Evolutionary conservation across 2,888 invertebrate species (phyloP), one percentile per base, ranked within the genome.

Genomic region (Zhuqinia jingwanae): DNA sequence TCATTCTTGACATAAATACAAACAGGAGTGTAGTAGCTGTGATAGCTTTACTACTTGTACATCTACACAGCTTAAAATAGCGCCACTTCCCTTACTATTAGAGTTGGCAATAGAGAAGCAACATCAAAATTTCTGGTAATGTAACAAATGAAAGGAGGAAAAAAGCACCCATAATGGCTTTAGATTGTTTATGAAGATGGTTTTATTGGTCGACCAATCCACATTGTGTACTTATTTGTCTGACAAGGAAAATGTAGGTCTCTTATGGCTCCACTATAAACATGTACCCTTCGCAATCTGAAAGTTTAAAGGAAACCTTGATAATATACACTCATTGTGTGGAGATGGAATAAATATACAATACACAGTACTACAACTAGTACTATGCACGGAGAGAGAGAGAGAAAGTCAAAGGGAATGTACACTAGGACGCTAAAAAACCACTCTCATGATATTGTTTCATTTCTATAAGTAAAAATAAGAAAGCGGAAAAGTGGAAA

Each of bases 111-210:
- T 70, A 56, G 50, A 75, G 27, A n/a, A n/a, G 63, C 45, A 45
- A 25, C 79, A 79, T 65, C 65, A 63, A 79, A 78, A 73, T 76
- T 83, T 63, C 65, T 75, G 42, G 47, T 53, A 63, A 76, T 83
- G 82, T 76, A 76, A 25, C 63, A 76, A 77, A 84, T 76, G 84
- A 65, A 77, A 84, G 77, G 15, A 76, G n/a, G n/a, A 65, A 68
- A 77, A 73, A 60, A 75, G 83, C 65, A 27, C 53, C 79, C 76
- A 73, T 88, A 88, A 89, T 89, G 87, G 86, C 76, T 73, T 86
- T 68, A 85, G 88, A 89, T 90, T 90, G 89, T 90, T 90, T 90
- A 90, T 90, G 90, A 89, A 90, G 90, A 90, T 90, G 89, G 89
- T 88, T 90, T 90, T 90, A 90, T 90, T 90, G 89, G 89, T 87